Conservation (phyloP, 2,797 vertebrate genomes). For the Buceros bicornis region DNA sequence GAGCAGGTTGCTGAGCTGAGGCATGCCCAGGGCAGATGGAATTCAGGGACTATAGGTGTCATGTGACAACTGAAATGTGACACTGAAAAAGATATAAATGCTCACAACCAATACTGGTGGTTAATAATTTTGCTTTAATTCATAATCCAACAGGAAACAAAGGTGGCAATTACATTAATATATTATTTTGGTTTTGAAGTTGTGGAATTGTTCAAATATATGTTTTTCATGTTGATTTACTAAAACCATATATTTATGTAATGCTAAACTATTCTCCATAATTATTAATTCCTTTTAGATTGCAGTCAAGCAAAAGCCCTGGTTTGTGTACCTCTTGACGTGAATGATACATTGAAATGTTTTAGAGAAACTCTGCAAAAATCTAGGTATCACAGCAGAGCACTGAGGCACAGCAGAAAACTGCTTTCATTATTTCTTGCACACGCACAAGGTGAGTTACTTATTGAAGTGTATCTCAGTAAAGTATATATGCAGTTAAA, state of each 20-base stretch:
- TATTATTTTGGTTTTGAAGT: not conserved
- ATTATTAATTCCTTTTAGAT: slow-evolving; percentile 76
- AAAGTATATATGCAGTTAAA: not conserved
- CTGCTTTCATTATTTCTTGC: slow-evolving; percentile 88
- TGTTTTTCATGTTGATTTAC: not conserved
- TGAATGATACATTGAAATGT: slow-evolving; percentile 86
- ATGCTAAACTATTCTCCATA: not conserved
- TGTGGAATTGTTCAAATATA: not conserved
- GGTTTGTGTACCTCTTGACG: slow-evolving; percentile 89
- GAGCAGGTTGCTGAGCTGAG: not conserved
- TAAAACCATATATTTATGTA: not conserved
- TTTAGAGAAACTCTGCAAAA: slow-evolving; percentile 87
- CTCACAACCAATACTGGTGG: not conserved
- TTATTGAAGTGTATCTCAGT: not conserved
- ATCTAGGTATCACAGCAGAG: slow-evolving; percentile 81
- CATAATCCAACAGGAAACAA: not conserved
- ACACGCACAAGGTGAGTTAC: slow-evolving; percentile 82
- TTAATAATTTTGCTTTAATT: not conserved
- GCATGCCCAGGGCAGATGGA: not conserved
- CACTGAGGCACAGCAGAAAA: slow-evolving; percentile 88
- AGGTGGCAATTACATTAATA: not conserved
- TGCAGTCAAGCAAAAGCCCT: slow-evolving; percentile 76
- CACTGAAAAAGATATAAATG: not conserved
- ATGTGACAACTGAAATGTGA: not conserved
- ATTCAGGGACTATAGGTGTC: not conserved